Percentiles rank a stretch among this genome's conserved stretches.
Evolutionary conservation across 1,140 invertebrate genomes (phyloP).

Genomic region (Andrena cerasifolii): DNA sequence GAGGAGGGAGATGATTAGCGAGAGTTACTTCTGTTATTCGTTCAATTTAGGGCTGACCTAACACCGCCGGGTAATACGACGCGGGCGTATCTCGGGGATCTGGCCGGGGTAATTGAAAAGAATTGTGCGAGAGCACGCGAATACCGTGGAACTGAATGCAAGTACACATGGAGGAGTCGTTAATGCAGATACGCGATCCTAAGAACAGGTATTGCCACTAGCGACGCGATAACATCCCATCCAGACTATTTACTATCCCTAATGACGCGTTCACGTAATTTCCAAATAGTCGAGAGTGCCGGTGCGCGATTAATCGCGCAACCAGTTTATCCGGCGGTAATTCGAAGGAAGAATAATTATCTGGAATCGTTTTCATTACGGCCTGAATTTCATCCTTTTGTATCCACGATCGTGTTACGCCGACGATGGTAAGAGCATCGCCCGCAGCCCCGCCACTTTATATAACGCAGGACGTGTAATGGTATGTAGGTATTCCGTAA

Average conservation of each 20-base stretch:
- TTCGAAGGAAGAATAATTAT: constrained; percentile 7
- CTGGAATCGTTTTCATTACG: neutral
- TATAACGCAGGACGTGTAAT: constrained; percentile 72
- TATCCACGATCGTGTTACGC: neutral
- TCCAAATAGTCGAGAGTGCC: neutral
- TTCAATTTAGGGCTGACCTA: constrained; percentile 50
- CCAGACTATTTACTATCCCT: neutral
- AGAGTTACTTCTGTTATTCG: constrained; percentile 62
- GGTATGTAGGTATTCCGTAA: constrained; percentile 77
- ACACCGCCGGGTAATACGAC: neutral
- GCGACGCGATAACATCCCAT: neutral
- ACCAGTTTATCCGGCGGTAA: neutral
- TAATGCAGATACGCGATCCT: neutral
- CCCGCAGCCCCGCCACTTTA: constrained; percentile 55
- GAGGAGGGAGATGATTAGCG: constrained; percentile 52
- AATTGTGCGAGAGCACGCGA: neutral
- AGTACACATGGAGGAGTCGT: neutral
- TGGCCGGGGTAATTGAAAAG: neutral
- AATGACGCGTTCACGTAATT: neutral
- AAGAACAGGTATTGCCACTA: neutral
- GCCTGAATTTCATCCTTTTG: constrained; percentile 12
- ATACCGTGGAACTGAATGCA: neutral
- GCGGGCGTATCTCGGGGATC: neutral
- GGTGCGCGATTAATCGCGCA: neutral
- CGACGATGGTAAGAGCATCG: constrained; percentile 45